Base-by-base conservation (phyloP, 2,888 invertebrate genomes). In the Lithosia quadra region DNA sequence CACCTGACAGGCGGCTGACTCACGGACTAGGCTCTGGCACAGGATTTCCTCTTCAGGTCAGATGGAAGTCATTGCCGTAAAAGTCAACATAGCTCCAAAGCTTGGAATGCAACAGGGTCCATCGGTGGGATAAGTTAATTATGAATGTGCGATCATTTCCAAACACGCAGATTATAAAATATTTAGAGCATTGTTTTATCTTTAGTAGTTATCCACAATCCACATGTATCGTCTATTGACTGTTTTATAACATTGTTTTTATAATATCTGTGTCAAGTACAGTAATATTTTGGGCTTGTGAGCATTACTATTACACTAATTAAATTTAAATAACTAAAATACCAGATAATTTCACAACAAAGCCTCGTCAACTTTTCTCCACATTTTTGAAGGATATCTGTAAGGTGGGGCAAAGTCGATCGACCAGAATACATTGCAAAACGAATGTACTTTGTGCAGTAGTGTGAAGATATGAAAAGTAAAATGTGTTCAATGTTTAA, bases 311-410 rank as follows among this genome's bases (percentile, higher is more conserved):
- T 67, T 64, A 67, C 66, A 39, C 73, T 73, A 77, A 76, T 77
- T 77, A 77, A 72, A n/a, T 49, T 49, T 49, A 49, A 76, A 73
- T 77, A 71, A 76, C 74, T 72, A 69, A 78, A 82, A 84, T 77
- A 75, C 74, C 74, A 63, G 64, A 68, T 10, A 66, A 75, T 82
- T 79, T 84, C 79, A 74, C 76, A 84, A 82, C 62, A 77, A 71
- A 75, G 59, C 62, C 72, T 63, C 69, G 65, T 75, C 73, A 72
- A 77, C 73, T 78, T 78, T 76, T 68, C 78, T 74, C 69, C 33
- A 67, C 62, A 60, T 58, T 74, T 76, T 76, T 78, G 79, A 84
- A 82, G 84, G 84, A 80, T 77, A 78, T 63, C 53, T 36, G 62
- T 71, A 65, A 68, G 73, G 76, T 69, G 53, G 62, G 72, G 74